Conservation (phyloP, 2,113 vertebrate genomes). For the Glareola pratincola region DNA sequence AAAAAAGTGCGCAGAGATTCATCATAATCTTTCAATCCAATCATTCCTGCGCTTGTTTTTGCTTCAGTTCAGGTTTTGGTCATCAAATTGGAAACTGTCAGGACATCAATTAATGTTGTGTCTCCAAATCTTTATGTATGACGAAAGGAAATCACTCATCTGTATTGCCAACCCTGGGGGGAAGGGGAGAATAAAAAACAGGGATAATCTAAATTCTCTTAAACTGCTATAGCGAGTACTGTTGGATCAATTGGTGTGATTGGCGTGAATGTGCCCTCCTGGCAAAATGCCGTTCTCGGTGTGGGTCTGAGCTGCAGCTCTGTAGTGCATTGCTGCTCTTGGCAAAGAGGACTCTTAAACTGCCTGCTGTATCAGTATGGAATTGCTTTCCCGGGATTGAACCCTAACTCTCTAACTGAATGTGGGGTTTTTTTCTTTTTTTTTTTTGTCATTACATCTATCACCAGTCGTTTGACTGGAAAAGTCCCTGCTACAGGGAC, state of each 20-base stretch:
- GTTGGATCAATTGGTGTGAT: background rate
- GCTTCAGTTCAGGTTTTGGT: background rate
- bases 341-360: background rate
- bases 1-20: background rate
- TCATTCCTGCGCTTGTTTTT: background rate
- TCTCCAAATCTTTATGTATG: background rate
- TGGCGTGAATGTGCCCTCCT: background rate
- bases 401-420: background rate
- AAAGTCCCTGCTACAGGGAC: background rate
- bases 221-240: background rate
- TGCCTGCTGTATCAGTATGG: background rate
- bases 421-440: background rate
- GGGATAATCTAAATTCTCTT: background rate
- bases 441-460: background rate
- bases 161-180: background rate
- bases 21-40: background rate
- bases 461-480: background rate
- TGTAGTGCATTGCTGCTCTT: background rate
- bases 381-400: background rate
- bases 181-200: background rate
- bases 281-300: background rate
- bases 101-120: background rate
- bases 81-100: background rate
- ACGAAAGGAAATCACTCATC: background rate
- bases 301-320: background rate